Conservation (phyloP, 2,797 vertebrate genomes). For the Acestrorhynchus altus region DNA sequence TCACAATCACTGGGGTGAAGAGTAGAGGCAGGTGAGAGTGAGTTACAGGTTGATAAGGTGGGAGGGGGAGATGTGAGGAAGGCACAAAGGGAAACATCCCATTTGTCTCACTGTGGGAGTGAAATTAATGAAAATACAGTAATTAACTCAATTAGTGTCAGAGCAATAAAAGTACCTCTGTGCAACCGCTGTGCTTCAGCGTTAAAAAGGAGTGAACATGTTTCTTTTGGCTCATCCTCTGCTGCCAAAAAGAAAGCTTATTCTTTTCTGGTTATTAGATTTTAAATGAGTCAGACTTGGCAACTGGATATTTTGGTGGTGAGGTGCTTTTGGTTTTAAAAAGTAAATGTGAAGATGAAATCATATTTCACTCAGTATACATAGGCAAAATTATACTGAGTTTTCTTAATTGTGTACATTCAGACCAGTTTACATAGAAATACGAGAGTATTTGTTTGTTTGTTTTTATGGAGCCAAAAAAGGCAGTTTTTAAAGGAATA, state of each 20-base stretch:
- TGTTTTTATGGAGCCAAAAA: no score
- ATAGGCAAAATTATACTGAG: no score
- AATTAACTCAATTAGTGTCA: conserved; percentile 30
- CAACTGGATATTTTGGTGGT: background rate
- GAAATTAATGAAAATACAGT: conserved; percentile 23
- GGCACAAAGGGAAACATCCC: conserved; percentile 3
- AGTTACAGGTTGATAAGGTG: background rate
- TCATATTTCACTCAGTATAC: no score
- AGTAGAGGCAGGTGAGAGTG: background rate
- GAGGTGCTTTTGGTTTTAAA: background rate
- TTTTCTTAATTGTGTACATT: no score
- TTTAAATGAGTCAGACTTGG: background rate
- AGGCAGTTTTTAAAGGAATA: no score
- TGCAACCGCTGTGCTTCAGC: background rate
- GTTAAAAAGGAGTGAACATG: conserved; percentile 13
- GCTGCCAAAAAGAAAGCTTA: conserved; percentile 1
- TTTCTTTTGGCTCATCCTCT: background rate
- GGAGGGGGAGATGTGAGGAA: background rate
- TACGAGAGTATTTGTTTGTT: no score
- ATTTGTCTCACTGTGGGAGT: conserved; percentile 32
- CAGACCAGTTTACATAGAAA: no score
- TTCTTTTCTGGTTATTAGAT: background rate
- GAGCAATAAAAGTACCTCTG: conserved; percentile 9
- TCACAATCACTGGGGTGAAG: conserved; percentile 31
- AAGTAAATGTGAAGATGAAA: no score